Evolutionary conservation across 2,797 vertebrate species (phyloP), one percentile per base, ranked within the genome.

Genomic region (Gouania willdenowi): DNA sequence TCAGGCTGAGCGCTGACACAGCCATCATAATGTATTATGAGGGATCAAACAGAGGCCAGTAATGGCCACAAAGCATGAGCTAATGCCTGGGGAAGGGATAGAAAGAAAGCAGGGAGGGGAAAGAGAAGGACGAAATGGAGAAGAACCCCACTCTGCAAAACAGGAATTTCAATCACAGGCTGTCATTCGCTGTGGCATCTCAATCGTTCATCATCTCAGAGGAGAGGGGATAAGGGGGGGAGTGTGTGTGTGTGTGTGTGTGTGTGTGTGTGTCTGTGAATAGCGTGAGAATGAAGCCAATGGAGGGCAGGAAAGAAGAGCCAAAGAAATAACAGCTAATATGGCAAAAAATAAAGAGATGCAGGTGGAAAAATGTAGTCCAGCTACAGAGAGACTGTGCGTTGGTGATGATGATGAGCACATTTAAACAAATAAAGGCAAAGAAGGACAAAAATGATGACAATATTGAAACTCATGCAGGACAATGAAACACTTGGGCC

Each of bases 1-100:
- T 75, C 66, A 67, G 51, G 30, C 41, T 31, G 34, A 57, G 44
- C 15, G 29, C 67, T 70, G 75, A 79, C 72, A 57, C 67, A 55
- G 44, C 35, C 66, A 71, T 84, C 82, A 70, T 44, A 50, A 53
- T 62, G 72, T 61, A 74, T 83, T 78, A 82, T 78, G 63, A 58
- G 66, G 49, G 71, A 84, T 84, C 73, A 84, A 67, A 78, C 70
- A 46, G 37, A 63, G 76, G 66, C 64, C 70, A 57, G 40, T 5
- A 9, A 18, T 49, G 53, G 66, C 53, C 47, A 44, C 45, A 16
- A 8, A 27, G 48, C 45, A 40, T 50, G 48, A 61, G 53, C 43
- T 43, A 54, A 61, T 1, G 49, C 40, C 37, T 14, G 18, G 20
- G 20, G 50, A 28, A 8, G 9, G 11, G 14, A 17, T 10, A 16